Evolutionary conservation across 2,888 invertebrate species (phyloP), one percentile per base, ranked within the genome.

Genomic region (Penaeus monodon): DNA sequence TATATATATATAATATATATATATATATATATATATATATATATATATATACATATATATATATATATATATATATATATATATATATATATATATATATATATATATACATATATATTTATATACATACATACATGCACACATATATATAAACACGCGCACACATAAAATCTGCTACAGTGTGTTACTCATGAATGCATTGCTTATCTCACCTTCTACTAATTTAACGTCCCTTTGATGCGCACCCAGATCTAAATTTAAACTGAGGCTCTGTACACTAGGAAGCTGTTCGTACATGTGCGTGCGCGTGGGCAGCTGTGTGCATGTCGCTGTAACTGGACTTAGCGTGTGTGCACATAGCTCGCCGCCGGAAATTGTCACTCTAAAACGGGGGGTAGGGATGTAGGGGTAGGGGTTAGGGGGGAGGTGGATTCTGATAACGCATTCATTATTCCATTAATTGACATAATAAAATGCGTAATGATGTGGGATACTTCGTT

Each of bases 261-360:
- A 57, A 57, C 57, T 57, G 14, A 57, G 57, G 17, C 57, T 17
- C 57, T 57, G 57, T 57, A 57, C 17, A 57, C 57, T 12, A 57
- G 57, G 57, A 57, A 57, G 64, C 20, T 24, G 29, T 38, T 63
- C 33, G 80, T 66, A 38, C 65, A 44, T 80, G 80, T 80, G 80
- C 65, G 80, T 80, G 80, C 65, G 80, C 65, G 80, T 80, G 80
- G 63, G 80, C 65, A 65, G 63, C 64, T 80, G 66, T 80, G 66
- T 65, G 80, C 65, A 65, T 63, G 78, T 63, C 57, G 57, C 17
- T 57, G 17, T 57, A 57, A 57, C 57, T 57, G 57, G 57, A 57
- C 57, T 57, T 57, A 57, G 57, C 57, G 78, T 78, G 38, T 44
- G 64, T 64, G 79, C 64, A 64, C 64, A 22, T 65, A 38, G 63